These are phyloP conservation scores for Yponomeuta malinellus DNA, from an alignment of 2,888 invertebrate species.

Conservation along the genomic window DNA sequence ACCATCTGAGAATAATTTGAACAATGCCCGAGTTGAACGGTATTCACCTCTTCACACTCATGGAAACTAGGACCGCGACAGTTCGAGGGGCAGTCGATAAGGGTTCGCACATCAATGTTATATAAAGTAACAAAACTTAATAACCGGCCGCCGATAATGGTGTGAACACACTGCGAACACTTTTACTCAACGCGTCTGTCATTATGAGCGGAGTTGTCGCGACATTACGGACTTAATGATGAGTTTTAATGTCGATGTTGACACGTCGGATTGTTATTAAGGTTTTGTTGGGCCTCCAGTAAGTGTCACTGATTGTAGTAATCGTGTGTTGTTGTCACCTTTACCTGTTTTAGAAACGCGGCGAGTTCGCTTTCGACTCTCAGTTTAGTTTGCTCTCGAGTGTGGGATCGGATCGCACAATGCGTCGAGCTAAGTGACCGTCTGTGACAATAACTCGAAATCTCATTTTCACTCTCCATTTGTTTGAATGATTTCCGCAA, in stretches of 20 bases:
- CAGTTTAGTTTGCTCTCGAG: neutral
- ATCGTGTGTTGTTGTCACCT: constrained; percentile 4
- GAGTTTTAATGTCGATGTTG: constrained; percentile 11
- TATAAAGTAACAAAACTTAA: constrained; percentile 58
- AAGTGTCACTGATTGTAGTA: neutral
- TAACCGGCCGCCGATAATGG: constrained; percentile 49
- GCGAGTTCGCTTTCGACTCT: neutral
- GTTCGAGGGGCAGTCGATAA: constrained; percentile 1
- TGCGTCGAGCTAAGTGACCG: neutral
- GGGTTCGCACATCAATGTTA: constrained; percentile 23
- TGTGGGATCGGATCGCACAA: constrained; percentile 2
- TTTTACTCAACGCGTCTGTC: constrained; percentile 45
- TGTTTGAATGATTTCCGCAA: neutral
- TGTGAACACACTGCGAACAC: constrained; percentile 51
- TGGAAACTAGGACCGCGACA: neutral
- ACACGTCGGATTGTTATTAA: neutral
- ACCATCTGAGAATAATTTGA: neutral
- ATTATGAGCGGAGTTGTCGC: constrained; percentile 23
- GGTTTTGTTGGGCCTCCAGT: constrained; percentile 4
- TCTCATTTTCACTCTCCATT: neutral
- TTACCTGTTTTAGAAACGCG: constrained; percentile 6
- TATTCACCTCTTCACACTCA: neutral
- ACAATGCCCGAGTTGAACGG: neutral
- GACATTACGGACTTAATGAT: constrained; percentile 13
- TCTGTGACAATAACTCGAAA: neutral